phyloP scores from a whole-genome alignment of 37 sponge, comb jelly and placozoan genomes.

The Chondrosia reniformis region DNA sequence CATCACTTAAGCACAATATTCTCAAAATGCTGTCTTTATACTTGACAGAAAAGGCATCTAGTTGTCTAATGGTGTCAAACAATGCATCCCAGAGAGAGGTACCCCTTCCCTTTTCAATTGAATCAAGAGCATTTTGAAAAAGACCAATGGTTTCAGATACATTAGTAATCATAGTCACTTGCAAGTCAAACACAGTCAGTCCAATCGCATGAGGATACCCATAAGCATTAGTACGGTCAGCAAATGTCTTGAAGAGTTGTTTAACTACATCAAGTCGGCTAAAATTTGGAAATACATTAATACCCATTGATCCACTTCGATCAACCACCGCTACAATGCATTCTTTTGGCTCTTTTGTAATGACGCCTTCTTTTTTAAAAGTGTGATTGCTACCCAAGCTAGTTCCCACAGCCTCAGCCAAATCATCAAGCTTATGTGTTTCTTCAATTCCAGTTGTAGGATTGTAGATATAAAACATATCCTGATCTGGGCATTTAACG shows the following conservation, averaged over 20 bases:
- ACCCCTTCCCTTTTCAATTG: background rate
- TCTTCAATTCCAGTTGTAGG: background rate
- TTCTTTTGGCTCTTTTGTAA: background rate
- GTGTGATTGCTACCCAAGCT: background rate
- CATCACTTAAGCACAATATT: background rate
- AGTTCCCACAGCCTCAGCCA: background rate
- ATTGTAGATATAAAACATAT: background rate
- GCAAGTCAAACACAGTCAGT: background rate
- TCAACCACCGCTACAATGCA: background rate
- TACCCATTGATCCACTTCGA: background rate
- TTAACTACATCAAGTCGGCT: background rate
- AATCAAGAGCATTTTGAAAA: background rate
- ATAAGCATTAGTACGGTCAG: conserved; percentile 19
- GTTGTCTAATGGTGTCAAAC: background rate
- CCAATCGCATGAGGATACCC: conserved; percentile 11
- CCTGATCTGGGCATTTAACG: background rate
- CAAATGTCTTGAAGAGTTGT: conserved; percentile 27
- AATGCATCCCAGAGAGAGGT: background rate
- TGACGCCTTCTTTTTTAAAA: background rate
- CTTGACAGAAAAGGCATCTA: background rate
- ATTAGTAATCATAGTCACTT: background rate
- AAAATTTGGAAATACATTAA: background rate
- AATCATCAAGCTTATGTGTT: background rate
- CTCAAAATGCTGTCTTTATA: background rate
- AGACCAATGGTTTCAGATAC: background rate